A percentile compares a stretch with the other conserved stretches of the same genome.
Conservation (phyloP, 1,140 invertebrate genomes). For the Drosophila insularis region DNA sequence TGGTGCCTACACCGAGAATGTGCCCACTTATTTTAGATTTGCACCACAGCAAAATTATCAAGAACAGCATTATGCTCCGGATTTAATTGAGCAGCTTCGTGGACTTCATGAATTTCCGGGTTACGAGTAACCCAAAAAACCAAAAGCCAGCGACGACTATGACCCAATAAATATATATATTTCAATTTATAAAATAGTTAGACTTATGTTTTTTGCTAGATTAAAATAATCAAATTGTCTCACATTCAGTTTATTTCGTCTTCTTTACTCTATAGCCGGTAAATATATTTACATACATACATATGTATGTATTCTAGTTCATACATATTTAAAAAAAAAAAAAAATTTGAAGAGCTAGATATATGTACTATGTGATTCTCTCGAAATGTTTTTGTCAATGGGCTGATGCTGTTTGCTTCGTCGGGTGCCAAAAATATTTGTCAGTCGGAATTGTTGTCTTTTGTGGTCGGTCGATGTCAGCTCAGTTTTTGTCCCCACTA, state of each 20-base stretch:
- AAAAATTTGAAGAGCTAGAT: not conserved
- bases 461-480: conserved; percentile 59
- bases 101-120: conserved; percentile 34
- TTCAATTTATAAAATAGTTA: too few species aligned
- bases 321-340: too few species aligned
- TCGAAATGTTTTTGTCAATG: conserved; percentile 49
- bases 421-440: conserved; percentile 75
- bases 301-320: not conserved
- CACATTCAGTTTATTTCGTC: not conserved
- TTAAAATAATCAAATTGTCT: conserved; percentile 14
- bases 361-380: conserved; percentile 18
- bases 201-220: conserved; percentile 3
- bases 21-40: conserved; percentile 44
- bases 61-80: conserved; percentile 4
- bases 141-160: not conserved
- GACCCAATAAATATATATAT: not conserved
- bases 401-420: conserved; percentile 26
- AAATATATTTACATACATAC: not conserved
- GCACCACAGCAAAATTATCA: conserved; percentile 30
- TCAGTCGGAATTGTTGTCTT: conserved; percentile 74
- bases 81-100: conserved; percentile 32
- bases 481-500: conserved; percentile 29
- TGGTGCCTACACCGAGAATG: conserved; percentile 62
- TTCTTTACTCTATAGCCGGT: not conserved
- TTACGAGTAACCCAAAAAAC: conserved; percentile 23